These are phyloP conservation scores for Tokudaia muenninki DNA, from an alignment of 2,797 vertebrate species.

Conservation along the genomic window DNA sequence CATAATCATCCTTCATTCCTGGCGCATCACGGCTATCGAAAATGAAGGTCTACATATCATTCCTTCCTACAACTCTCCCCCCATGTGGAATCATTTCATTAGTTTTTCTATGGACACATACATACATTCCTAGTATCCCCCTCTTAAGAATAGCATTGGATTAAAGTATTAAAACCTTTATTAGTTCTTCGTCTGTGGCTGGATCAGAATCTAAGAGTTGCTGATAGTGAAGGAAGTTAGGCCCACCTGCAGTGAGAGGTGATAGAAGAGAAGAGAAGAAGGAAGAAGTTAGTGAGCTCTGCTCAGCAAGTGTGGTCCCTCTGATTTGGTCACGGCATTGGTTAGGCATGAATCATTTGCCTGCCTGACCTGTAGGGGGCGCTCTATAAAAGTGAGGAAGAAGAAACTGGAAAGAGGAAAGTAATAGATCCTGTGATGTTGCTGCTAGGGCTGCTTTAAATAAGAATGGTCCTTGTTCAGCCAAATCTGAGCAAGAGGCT, in stretches of 20 bases:
- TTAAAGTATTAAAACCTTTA: background rate
- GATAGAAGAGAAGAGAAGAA: background rate
- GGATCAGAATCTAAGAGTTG: background rate
- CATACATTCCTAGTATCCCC: background rate
- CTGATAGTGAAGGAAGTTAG: background rate
- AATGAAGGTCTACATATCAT: background rate
- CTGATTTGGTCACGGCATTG: background rate
- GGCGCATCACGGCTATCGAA: background rate
- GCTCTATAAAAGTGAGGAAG: background rate
- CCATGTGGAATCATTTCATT: background rate
- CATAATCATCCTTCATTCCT: background rate
- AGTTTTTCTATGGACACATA: background rate
- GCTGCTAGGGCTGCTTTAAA: background rate
- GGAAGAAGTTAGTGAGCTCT: background rate
- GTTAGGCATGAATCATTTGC: background rate
- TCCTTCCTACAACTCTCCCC: background rate
- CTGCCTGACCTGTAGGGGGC: background rate
- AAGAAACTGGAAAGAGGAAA: background rate
- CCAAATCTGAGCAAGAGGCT: background rate
- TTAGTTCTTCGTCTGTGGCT: background rate
- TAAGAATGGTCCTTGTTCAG: background rate
- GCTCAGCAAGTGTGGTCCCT: background rate
- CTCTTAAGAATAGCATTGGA: background rate
- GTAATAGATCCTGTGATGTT: background rate
- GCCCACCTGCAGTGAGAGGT: background rate